phyloP scores from a whole-genome alignment of 1,140 invertebrate genomes.

The Carposina sasakii region DNA sequence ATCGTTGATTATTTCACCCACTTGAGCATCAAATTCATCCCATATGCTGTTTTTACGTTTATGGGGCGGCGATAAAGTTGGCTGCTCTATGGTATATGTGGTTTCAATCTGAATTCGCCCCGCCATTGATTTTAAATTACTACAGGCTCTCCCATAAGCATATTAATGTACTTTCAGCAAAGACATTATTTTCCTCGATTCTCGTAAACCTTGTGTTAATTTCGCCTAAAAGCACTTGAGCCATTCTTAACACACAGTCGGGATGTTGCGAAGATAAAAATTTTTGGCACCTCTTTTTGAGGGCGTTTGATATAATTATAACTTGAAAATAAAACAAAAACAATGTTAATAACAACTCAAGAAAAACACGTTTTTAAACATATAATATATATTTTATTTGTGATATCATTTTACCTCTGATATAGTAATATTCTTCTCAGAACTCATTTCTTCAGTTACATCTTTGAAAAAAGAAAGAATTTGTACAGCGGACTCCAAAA shows the following conservation, averaged over 20 bases:
- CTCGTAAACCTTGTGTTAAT: neutral
- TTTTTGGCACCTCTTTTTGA: neutral
- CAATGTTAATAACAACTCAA: neutral
- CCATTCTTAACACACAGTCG: neutral
- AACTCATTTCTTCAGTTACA: slow-evolving; percentile 13
- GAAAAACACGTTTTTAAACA: neutral
- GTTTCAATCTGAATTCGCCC: neutral
- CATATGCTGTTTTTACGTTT: slow-evolving; percentile 7
- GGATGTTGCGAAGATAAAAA: neutral
- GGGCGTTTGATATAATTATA: neutral
- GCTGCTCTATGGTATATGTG: neutral
- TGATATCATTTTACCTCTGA: slow-evolving; percentile 12
- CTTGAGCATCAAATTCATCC: slow-evolving; percentile 12
- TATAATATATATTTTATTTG: neutral
- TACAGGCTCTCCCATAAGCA: neutral
- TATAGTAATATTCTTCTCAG: slow-evolving; percentile 15
- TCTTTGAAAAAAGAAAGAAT: slow-evolving; percentile 11
- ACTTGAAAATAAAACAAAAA: neutral
- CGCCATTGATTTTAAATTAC: neutral
- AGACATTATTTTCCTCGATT: neutral
- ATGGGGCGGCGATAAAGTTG: neutral
- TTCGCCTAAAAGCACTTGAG: neutral
- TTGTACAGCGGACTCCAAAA: neutral
- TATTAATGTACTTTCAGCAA: neutral
- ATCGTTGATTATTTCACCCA: neutral